A percentile compares a stretch with the other conserved stretches of the same genome.
phyloP scores from a whole-genome alignment of 2,888 invertebrate genomes.

The Hoplodrina blanda region DNA sequence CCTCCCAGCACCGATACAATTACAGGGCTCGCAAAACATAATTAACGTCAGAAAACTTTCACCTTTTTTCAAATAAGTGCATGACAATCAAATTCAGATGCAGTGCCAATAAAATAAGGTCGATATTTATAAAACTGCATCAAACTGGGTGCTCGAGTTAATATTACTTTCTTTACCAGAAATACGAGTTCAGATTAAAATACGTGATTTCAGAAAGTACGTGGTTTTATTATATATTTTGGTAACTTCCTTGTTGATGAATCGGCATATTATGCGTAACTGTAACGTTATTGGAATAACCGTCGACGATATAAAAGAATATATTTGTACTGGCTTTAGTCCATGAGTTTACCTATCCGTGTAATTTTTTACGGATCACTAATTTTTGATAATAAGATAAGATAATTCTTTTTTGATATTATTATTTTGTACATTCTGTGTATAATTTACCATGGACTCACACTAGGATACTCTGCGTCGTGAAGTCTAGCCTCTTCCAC shows the following conservation, averaged over 20 bases:
- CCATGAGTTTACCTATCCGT: too few relatives aligned
- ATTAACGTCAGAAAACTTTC: constrained; percentile 25
- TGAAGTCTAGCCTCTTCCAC: too few relatives aligned
- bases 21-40: constrained; percentile 23
- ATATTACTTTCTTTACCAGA: constrained; percentile 50
- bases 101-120: constrained; percentile 5
- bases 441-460: too few relatives aligned
- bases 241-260: constrained; percentile 17
- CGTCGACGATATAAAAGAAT: too few relatives aligned
- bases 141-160: constrained; percentile 43
- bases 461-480: too few relatives aligned
- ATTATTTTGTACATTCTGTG: too few relatives aligned
- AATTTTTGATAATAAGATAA: too few relatives aligned
- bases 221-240: constrained; percentile 3
- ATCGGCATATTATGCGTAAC: neutral
- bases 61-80: constrained; percentile 30
- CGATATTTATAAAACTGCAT: constrained; percentile 12
- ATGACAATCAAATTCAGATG: constrained; percentile 3
- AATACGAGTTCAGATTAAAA: constrained; percentile 13
- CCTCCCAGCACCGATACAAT: constrained; percentile 1
- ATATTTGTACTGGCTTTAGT: too few relatives aligned
- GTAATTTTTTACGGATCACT: too few relatives aligned
- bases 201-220: constrained; percentile 21
- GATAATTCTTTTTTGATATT: too few relatives aligned
- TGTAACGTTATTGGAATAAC: too few relatives aligned